A percentile compares a stretch with the other conserved stretches of the same genome.
Conservation (phyloP, 2,888 invertebrate species). For the Leptodirus hochenwartii region DNA sequence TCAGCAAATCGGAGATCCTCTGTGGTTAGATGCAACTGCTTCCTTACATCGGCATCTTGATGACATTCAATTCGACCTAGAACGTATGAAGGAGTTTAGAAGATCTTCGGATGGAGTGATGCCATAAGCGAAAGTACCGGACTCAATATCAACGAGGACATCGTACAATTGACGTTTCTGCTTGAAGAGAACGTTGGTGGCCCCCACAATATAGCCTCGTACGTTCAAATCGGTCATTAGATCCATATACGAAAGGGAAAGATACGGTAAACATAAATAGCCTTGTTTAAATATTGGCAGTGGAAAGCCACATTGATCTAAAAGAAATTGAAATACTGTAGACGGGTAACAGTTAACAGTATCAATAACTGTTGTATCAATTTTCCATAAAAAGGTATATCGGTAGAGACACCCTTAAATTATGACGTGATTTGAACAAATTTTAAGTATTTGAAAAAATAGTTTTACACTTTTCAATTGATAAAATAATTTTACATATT, state of each 20-base stretch:
- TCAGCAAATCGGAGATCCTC: slow-evolving; percentile 94
- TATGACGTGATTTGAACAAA: too few relatives aligned
- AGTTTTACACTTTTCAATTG: too few relatives aligned
- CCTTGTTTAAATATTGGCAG: slow-evolving; percentile 77
- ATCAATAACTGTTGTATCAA: too few relatives aligned
- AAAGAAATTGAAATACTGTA: too few relatives aligned
- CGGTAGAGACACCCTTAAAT: too few relatives aligned
- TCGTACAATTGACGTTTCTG: slow-evolving; percentile 88
- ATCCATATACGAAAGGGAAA: slow-evolving; percentile 90
- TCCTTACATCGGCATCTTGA: slow-evolving; percentile 60
- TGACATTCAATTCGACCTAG: slow-evolving; percentile 62
- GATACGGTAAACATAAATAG: slow-evolving; percentile 85
- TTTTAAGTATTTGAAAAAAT: too few relatives aligned
- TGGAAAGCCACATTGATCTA: slow-evolving; percentile 71
- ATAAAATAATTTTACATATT: too few relatives aligned
- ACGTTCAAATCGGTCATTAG: slow-evolving; percentile 75
- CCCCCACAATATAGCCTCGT: slow-evolving; percentile 76
- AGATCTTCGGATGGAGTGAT: too few relatives aligned
- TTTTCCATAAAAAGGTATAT: too few relatives aligned
- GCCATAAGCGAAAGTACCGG: too few relatives aligned
- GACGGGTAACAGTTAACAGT: too few relatives aligned
- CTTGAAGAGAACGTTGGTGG: slow-evolving; percentile 96
- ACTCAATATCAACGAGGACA: slow-evolving; percentile 78
- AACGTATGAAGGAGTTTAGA: too few relatives aligned
- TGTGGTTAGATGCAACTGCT: slow-evolving; percentile 74